A percentile compares a stretch with the other conserved stretches of the same genome.
phyloP scores from a whole-genome alignment of 2,113 vertebrate species.

The Eptesicus fuscus region DNA sequence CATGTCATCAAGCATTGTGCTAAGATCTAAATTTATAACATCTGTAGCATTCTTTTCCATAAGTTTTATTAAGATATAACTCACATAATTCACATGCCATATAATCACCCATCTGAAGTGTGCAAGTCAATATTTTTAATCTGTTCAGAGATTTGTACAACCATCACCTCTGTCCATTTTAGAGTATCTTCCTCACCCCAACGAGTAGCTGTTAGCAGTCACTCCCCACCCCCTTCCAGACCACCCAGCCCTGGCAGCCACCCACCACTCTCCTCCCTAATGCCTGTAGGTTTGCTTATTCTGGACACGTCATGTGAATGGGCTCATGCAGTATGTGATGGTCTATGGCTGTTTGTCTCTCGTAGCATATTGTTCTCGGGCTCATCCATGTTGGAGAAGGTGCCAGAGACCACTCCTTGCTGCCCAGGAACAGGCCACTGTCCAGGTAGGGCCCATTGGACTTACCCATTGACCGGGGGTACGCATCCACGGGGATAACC shows the following conservation, averaged over 20 bases:
- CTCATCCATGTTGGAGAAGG: rapidly evolving
- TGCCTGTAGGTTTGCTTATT: no score
- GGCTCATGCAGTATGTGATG: rapidly evolving
- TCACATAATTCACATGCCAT: background rate
- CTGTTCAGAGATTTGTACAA: background rate
- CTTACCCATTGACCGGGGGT: background rate
- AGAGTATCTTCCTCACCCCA: background rate
- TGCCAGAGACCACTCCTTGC: no score
- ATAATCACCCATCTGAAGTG: background rate
- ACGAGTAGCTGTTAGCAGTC: background rate
- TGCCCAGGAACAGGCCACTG: rapidly evolving
- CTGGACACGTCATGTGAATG: rapidly evolving
- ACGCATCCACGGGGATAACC: background rate
- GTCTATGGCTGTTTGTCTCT: no score
- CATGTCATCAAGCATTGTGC: background rate
- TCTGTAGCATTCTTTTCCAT: background rate
- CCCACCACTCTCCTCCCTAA: rapidly evolving
- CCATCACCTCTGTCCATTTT: background rate
- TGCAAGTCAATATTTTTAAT: background rate
- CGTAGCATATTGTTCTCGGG: no score
- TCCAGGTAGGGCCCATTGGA: background rate
- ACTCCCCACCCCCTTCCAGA: background rate
- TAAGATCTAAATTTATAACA: background rate
- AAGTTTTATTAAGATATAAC: background rate
- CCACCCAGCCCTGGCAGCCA: rapidly evolving